A percentile compares a stretch with the other conserved stretches of the same genome.
These are phyloP conservation scores for Drosophila erecta DNA, from an alignment of 1,140 invertebrate species.

Conservation along the genomic window DNA sequence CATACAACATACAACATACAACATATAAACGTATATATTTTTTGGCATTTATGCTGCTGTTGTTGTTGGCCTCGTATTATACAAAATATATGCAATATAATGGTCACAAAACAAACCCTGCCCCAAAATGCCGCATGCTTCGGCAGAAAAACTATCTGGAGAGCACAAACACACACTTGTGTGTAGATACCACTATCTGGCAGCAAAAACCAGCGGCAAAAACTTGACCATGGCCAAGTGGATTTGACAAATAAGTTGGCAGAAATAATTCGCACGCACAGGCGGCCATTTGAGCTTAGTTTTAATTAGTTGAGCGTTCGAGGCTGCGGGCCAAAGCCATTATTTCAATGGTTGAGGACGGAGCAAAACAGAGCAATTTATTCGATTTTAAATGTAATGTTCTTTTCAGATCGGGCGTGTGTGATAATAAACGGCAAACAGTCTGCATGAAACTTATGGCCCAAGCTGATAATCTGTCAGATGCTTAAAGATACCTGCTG, in stretches of 20 bases:
- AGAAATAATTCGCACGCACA: slow-evolving; percentile 48
- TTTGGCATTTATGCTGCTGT: slow-evolving; percentile 62
- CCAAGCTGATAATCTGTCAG: slow-evolving; percentile 1
- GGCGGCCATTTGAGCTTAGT: slow-evolving; percentile 12
- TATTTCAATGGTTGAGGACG: slow-evolving; percentile 10
- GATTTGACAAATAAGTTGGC: slow-evolving; percentile 70
- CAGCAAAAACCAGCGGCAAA: neutral
- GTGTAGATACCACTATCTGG: slow-evolving; percentile 15
- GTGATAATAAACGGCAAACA: slow-evolving; percentile 6
- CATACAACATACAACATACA: neutral
- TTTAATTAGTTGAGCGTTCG: slow-evolving; percentile 34
- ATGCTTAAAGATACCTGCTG: neutral
- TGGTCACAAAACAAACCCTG: slow-evolving; percentile 75
- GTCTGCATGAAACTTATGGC: slow-evolving; percentile 14
- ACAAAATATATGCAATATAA: slow-evolving; percentile 71
- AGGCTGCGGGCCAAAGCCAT: neutral
- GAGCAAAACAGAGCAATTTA: slow-evolving; percentile 13
- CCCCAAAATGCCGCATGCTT: slow-evolving; percentile 52
- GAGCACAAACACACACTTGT: slow-evolving; percentile 10
- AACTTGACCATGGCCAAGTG: slow-evolving; percentile 52
- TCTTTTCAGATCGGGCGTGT: slow-evolving; percentile 3
- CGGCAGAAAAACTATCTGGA: slow-evolving; percentile 58
- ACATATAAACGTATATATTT: slow-evolving; percentile 27
- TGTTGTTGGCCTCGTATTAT: slow-evolving; percentile 54
- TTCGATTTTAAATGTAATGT: slow-evolving; percentile 28